Conservation (phyloP, 2,113 vertebrate genomes). For the Haemorhous mexicanus region DNA sequence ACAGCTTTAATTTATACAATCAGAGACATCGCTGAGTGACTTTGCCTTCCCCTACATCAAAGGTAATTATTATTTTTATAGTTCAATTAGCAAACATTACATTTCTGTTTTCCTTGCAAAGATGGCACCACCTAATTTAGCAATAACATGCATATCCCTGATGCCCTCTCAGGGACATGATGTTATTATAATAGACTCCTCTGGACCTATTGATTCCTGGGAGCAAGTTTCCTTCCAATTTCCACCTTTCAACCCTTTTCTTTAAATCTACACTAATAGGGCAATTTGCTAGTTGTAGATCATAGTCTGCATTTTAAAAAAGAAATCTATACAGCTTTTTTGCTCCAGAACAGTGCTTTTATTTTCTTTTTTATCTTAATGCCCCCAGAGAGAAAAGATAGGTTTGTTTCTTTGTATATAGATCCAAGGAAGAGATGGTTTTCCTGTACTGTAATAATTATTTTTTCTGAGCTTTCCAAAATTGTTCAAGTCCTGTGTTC, state of each 20-base stretch:
- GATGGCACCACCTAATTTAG: slow-evolving; percentile 58
- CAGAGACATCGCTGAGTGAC: slow-evolving; percentile 63
- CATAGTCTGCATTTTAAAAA: neutral
- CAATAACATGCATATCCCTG: slow-evolving; percentile 52
- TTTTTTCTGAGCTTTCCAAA: neutral
- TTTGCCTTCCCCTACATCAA: slow-evolving; percentile 64
- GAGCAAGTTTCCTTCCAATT: slow-evolving; percentile 34
- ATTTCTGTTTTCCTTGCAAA: slow-evolving; percentile 67
- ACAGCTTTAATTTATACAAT: slow-evolving; percentile 67
- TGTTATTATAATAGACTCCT: slow-evolving; percentile 59
- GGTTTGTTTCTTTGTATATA: neutral
- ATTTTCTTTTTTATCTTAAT: neutral
- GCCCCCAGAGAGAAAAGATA: neutral
- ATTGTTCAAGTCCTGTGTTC: neutral
- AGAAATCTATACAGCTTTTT: slow-evolving; percentile 14
- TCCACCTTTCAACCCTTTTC: slow-evolving; percentile 29
- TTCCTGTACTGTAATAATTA: neutral
- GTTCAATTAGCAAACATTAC: slow-evolving; percentile 74
- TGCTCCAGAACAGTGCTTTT: neutral
- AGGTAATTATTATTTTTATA: slow-evolving; percentile 78
- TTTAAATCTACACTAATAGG: slow-evolving; percentile 27
- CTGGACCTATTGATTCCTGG: slow-evolving; percentile 54
- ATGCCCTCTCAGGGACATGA: slow-evolving; percentile 47
- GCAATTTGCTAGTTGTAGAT: neutral
- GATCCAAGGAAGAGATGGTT: neutral